Conservation (phyloP, 2,888 invertebrate genomes). For the Entomobrya proxima region DNA sequence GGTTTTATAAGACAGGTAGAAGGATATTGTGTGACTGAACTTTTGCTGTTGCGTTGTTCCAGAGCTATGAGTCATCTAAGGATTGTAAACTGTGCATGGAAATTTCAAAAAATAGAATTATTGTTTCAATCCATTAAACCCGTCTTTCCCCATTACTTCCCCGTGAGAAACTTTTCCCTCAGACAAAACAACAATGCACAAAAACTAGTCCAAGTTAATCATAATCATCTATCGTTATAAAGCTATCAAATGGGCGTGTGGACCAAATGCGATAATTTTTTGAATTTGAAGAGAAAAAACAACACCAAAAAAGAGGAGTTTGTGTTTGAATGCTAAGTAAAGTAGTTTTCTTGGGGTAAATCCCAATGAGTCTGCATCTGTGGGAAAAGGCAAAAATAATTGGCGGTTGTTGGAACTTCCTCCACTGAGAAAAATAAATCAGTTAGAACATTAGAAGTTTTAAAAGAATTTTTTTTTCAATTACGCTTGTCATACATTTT, state of each 20-base stretch:
- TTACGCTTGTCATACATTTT: no score
- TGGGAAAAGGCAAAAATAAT: slow-evolving; percentile 36
- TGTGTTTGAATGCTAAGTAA: no score
- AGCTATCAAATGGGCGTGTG: background rate
- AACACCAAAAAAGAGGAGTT: background rate
- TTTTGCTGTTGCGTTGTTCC: no score
- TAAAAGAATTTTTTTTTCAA: no score
- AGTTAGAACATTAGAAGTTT: background rate
- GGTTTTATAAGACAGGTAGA: no score
- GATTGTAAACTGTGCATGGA: no score
- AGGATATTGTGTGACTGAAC: no score
- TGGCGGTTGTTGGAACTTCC: slow-evolving; percentile 6
- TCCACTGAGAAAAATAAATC: background rate
- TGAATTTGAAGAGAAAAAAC: background rate
- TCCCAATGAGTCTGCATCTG: slow-evolving; percentile 42
- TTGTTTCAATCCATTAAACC: no score
- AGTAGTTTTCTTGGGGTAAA: slow-evolving; percentile 5
- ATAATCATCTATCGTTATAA: background rate
- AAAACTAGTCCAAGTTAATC: background rate
- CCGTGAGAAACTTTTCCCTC: background rate
- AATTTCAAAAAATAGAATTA: background rate
- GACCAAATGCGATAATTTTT: slow-evolving; percentile 4
- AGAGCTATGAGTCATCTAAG: no score
- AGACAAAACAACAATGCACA: background rate
- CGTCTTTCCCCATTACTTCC: no score